phyloP scores from a whole-genome alignment of 1,140 invertebrate species.

The Ceratina australensis region DNA sequence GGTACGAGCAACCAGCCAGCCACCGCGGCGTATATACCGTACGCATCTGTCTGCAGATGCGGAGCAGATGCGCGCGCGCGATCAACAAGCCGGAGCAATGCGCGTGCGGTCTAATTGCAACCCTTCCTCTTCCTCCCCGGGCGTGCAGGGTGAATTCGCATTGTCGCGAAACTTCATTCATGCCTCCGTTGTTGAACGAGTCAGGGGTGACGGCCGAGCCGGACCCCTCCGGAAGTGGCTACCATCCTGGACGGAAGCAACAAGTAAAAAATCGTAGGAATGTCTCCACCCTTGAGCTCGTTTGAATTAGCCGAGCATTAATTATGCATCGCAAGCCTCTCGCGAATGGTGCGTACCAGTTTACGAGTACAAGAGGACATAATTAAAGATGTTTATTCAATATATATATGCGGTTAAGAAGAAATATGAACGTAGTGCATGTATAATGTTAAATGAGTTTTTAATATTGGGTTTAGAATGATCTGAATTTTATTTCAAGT shows the following conservation, averaged over 20 bases:
- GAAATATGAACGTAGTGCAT: too few relatives aligned
- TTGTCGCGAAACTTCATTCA: conserved; percentile 64
- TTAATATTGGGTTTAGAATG: too few relatives aligned
- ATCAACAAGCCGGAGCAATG: conserved; percentile 46
- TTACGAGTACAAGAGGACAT: too few relatives aligned
- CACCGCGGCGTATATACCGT: background rate
- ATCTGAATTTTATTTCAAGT: too few relatives aligned
- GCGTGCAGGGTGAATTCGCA: conserved; percentile 55
- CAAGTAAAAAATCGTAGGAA: conserved; percentile 35
- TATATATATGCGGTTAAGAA: too few relatives aligned
- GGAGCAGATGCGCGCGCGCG: conserved; percentile 65
- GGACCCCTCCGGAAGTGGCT: conserved; percentile 45
- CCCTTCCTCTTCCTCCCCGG: conserved; percentile 43
- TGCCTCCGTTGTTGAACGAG: conserved; percentile 33
- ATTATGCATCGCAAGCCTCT: background rate
- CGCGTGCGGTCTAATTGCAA: conserved; percentile 66
- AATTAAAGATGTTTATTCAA: too few relatives aligned
- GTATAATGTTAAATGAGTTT: too few relatives aligned
- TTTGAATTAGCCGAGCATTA: background rate
- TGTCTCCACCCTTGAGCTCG: background rate
- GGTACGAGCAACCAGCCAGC: conserved; percentile 33
- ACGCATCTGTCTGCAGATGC: conserved; percentile 72
- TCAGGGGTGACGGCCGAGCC: conserved; percentile 44
- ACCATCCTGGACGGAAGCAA: conserved; percentile 29
- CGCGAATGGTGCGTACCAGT: too few relatives aligned